phyloP scores from a whole-genome alignment of 2,113 vertebrate species.

The Oncorhynchus mykiss region DNA sequence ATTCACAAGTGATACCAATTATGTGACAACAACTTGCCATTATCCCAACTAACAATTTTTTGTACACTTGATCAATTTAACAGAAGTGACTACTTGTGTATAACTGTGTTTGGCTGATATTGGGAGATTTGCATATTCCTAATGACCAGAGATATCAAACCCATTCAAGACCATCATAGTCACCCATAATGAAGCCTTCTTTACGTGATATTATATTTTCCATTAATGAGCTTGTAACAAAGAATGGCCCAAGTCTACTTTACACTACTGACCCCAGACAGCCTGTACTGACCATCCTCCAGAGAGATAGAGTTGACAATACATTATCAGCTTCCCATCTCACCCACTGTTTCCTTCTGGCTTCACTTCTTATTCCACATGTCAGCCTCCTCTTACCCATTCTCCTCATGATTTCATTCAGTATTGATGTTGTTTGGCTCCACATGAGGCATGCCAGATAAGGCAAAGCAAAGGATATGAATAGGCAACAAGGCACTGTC shows the following conservation, averaged over 20 bases:
- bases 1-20: not conserved
- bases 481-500: slow-evolving; percentile 5
- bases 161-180: too few relatives aligned
- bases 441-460: not conserved
- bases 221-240: not conserved
- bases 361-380: not conserved
- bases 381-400: not conserved
- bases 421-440: slow-evolving; percentile 10
- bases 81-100: too few relatives aligned
- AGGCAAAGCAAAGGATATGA: slow-evolving; percentile 4
- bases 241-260: not conserved
- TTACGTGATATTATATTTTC: too few relatives aligned
- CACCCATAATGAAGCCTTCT: too few relatives aligned
- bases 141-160: too few relatives aligned
- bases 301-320: not conserved
- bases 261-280: not conserved
- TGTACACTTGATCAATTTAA: too few relatives aligned
- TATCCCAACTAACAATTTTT: too few relatives aligned
- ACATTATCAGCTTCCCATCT: too few relatives aligned
- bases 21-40: too few relatives aligned
- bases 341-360: not conserved
- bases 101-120: too few relatives aligned
- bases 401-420: slow-evolving; percentile 2
- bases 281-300: not conserved
- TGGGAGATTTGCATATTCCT: too few relatives aligned